Percentiles rank a stretch among this genome's conserved stretches.
Evolutionary conservation across 2,797 vertebrate species (phyloP).

Genomic region (Chloroceryle amazona): DNA sequence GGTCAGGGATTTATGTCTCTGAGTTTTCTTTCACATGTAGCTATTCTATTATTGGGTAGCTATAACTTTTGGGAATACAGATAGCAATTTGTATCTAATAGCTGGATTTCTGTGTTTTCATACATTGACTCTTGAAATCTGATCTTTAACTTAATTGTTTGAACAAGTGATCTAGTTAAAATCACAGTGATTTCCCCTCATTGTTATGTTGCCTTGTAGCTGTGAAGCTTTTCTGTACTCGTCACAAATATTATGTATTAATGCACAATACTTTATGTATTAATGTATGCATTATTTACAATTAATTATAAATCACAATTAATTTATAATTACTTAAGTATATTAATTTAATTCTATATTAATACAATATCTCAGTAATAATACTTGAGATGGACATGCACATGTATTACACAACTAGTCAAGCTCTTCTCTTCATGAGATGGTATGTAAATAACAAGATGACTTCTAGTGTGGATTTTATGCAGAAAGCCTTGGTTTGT

Average conservation of each 20-base stretch:
- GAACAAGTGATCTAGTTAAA: not conserved
- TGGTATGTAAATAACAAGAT: not conserved
- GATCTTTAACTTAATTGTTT: not conserved
- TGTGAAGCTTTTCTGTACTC: not conserved
- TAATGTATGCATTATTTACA: too few species aligned
- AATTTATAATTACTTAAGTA: too few species aligned
- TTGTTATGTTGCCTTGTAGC: not conserved
- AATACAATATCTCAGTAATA: not conserved
- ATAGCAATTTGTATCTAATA: not conserved
- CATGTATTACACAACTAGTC: not conserved
- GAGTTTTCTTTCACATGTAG: not conserved
- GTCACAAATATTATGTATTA: not conserved
- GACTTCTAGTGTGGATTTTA: not conserved
- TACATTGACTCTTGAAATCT: not conserved
- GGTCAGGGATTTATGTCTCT: not conserved
- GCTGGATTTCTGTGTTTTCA: not conserved
- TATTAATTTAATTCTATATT: too few species aligned
- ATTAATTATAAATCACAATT: too few species aligned
- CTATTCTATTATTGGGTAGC: not conserved
- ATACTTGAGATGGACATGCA: not conserved
- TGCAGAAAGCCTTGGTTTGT: slow-evolving; percentile 49
- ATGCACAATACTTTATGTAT: too few species aligned
- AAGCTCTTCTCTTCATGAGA: not conserved
- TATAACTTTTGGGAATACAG: not conserved
- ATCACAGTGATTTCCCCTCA: accelerated